Evolutionary conservation across 2,113 vertebrate genomes (phyloP).

Genomic region (Promerops cafer): DNA sequence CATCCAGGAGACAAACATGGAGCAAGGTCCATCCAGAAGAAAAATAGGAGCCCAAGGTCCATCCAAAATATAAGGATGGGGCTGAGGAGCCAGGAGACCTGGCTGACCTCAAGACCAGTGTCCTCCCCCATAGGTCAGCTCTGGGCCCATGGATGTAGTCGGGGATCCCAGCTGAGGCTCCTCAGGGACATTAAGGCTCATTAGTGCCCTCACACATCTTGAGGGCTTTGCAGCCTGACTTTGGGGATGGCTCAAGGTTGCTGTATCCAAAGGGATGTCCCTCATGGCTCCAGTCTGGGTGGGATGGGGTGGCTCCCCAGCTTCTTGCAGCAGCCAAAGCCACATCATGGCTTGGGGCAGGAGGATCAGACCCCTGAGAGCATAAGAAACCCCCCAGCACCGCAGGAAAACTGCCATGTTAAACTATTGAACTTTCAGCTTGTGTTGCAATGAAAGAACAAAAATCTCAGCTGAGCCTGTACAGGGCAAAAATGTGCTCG

Average conservation of each 20-base stretch:
- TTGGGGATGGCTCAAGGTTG: neutral
- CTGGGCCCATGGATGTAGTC: neutral
- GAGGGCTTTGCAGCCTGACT: neutral
- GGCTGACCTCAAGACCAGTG: neutral
- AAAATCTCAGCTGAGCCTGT: neutral
- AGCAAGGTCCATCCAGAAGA: neutral
- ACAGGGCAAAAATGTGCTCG: neutral
- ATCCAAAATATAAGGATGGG: neutral
- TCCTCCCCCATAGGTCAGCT: neutral
- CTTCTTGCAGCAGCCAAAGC: neutral
- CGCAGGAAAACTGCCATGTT: neutral
- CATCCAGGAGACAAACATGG: neutral
- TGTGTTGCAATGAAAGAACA: neutral
- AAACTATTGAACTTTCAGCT: constrained; percentile 14
- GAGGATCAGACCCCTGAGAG: neutral
- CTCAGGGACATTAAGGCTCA: neutral
- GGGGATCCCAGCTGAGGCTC: neutral
- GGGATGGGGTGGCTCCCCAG: neutral
- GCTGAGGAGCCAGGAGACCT: neutral
- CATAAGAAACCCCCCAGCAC: fast-evolving
- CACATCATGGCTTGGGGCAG: neutral
- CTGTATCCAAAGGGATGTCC: neutral
- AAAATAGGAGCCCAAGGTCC: neutral
- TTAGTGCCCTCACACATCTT: neutral
- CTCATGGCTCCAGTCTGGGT: neutral